A percentile compares a stretch with the other conserved stretches of the same genome.
These are phyloP conservation scores for Callionymus lyra DNA, from an alignment of 2,113 vertebrate genomes.

Conservation along the genomic window DNA sequence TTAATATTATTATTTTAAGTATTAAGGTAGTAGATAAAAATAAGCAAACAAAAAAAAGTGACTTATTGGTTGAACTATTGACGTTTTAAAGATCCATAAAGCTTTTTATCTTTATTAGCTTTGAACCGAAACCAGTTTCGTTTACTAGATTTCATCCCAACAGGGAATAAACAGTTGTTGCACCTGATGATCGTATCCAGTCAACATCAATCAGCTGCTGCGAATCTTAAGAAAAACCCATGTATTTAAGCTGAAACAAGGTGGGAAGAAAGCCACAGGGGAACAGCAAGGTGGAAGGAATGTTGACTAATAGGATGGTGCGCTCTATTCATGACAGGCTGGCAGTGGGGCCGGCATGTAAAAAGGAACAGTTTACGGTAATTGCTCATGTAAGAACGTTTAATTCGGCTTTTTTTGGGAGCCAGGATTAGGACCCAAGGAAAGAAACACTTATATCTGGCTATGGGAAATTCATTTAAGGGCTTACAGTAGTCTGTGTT, in stretches of 20 bases:
- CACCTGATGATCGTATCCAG: too few relatives aligned
- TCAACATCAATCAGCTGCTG: too few relatives aligned
- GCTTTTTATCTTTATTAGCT: too few relatives aligned
- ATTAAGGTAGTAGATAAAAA: too few relatives aligned
- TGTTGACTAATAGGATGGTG: slow-evolving; percentile 34
- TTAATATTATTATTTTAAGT: too few relatives aligned
- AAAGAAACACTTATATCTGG: slow-evolving; percentile 16
- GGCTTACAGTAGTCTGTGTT: slow-evolving; percentile 30
- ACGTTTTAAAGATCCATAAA: too few relatives aligned
- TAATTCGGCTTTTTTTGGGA: slow-evolving; percentile 18
- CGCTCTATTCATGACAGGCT: slow-evolving; percentile 34
- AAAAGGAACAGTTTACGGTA: slow-evolving; percentile 35
- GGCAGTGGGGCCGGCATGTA: slow-evolving; percentile 20
- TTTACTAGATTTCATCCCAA: too few relatives aligned
- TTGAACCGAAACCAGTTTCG: too few relatives aligned
- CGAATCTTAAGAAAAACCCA: slow-evolving; percentile 9
- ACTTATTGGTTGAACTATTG: too few relatives aligned
- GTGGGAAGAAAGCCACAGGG: slow-evolving; percentile 11
- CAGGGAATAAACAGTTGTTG: too few relatives aligned
- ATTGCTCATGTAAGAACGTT: slow-evolving; percentile 43
- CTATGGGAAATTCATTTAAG: slow-evolving; percentile 33
- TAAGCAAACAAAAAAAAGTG: too few relatives aligned
- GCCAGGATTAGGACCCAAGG: slow-evolving; percentile 6
- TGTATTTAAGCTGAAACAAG: slow-evolving; percentile 48
- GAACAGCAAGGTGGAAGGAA: slow-evolving; percentile 51